These are phyloP conservation scores for Drosophila paranaensis DNA, from an alignment of 2,888 invertebrate species.

Conservation along the genomic window DNA sequence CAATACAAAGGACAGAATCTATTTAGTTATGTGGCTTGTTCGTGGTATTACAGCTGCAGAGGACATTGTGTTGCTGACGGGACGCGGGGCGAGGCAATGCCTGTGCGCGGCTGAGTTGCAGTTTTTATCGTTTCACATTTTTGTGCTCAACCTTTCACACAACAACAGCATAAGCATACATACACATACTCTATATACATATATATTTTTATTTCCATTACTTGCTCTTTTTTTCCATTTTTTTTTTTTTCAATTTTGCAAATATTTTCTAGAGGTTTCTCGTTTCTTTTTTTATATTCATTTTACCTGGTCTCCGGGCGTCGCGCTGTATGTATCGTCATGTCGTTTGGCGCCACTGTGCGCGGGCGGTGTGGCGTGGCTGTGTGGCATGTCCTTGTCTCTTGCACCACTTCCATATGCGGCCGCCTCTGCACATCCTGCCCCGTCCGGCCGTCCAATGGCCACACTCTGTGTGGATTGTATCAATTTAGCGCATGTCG, in stretches of 20 bases:
- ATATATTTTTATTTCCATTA: slow-evolving; percentile 25
- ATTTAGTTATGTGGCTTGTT: slow-evolving; percentile 77
- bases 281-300: slow-evolving; percentile 30
- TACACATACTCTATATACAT: slow-evolving; percentile 10
- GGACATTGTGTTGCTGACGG: neutral
- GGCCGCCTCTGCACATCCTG: neutral
- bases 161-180: neutral
- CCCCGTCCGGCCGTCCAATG: neutral
- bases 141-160: slow-evolving; percentile 26
- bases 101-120: slow-evolving; percentile 42
- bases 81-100: neutral
- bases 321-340: slow-evolving; percentile 66
- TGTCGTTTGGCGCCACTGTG: slow-evolving; percentile 69
- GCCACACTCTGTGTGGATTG: slow-evolving; percentile 55
- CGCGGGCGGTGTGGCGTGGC: neutral
- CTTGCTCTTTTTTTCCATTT: slow-evolving; percentile 7
- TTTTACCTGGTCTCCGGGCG: slow-evolving; percentile 61
- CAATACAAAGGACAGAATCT: slow-evolving; percentile 54
- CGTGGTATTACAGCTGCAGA: slow-evolving; percentile 39
- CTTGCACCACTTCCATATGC: slow-evolving; percentile 26
- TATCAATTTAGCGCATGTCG: slow-evolving; percentile 81
- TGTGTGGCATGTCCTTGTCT: slow-evolving; percentile 56
- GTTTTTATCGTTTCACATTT: slow-evolving; percentile 61
- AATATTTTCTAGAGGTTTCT: slow-evolving; percentile 42
- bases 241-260: slow-evolving; percentile 36